phyloP scores from a whole-genome alignment of 2,113 vertebrate species.

The Loxodonta africana region DNA sequence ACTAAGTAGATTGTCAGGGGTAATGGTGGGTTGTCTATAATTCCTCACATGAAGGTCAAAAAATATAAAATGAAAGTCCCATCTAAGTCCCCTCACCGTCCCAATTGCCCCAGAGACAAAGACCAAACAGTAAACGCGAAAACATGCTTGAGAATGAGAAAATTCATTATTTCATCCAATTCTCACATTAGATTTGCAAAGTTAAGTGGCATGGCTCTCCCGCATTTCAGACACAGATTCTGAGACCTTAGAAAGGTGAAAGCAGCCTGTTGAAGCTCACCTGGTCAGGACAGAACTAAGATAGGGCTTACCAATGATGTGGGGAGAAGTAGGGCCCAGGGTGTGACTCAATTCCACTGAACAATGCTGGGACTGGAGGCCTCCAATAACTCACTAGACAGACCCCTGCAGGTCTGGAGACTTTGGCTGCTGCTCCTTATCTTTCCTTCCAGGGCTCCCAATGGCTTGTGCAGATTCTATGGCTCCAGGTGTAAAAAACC shows the following conservation, averaged over 20 bases:
- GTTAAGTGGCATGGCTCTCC: neutral
- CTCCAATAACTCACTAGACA: neutral
- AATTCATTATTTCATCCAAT: neutral
- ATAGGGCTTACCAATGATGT: neutral
- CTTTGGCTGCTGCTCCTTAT: neutral
- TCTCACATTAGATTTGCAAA: neutral
- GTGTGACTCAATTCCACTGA: neutral
- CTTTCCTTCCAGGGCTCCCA: neutral
- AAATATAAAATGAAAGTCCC: neutral
- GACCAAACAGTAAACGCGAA: neutral
- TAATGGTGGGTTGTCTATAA: neutral
- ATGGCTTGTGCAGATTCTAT: neutral
- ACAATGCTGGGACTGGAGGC: neutral
- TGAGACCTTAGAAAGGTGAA: neutral
- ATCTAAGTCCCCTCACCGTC: neutral
- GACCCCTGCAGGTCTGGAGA: conserved; percentile 58
- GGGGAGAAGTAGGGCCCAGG: neutral
- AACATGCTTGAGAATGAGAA: neutral
- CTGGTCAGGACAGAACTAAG: neutral
- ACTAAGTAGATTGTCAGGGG: neutral
- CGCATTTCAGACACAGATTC: neutral
- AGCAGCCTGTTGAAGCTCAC: neutral
- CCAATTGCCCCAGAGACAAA: neutral
- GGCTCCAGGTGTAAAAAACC: neutral
- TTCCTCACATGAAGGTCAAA: neutral